phyloP scores from a whole-genome alignment of 2,113 vertebrate genomes.

The Petrocephalus microphthalmus region DNA sequence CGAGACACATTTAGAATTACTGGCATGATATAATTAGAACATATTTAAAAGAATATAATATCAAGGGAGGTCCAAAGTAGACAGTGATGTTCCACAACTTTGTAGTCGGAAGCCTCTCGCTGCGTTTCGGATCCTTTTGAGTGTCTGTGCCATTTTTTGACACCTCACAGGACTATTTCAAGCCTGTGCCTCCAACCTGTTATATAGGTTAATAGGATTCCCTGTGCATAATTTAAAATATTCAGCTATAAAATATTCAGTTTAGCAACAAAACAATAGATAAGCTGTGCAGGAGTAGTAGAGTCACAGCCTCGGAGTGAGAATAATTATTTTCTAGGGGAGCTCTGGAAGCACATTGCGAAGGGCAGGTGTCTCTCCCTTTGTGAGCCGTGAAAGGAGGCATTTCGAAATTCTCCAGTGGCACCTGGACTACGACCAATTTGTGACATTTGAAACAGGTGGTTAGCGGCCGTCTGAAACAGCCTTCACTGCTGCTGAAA shows the following conservation, averaged over 20 bases:
- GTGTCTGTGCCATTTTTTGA: constrained; percentile 1
- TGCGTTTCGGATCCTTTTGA: background rate
- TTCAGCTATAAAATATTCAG: constrained; percentile 46
- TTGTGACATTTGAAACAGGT: constrained; percentile 7
- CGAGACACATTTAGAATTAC: constrained; percentile 4
- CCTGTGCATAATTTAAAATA: constrained; percentile 46
- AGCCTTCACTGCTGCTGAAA: background rate
- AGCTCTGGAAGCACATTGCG: background rate
- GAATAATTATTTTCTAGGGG: background rate
- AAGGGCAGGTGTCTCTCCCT: background rate
- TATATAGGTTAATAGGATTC: constrained; percentile 51
- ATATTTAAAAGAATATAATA: constrained; percentile 9
- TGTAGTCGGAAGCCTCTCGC: background rate
- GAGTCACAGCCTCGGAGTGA: background rate
- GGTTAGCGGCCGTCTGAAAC: background rate
- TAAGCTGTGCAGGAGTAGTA: background rate
- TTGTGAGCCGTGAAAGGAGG: background rate
- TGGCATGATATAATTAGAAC: constrained; percentile 14
- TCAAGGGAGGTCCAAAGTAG: constrained; percentile 1
- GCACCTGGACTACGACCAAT: background rate
- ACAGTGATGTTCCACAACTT: constrained; percentile 1
- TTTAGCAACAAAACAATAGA: constrained; percentile 43
- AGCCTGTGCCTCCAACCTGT: constrained; percentile 33
- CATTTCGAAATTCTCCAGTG: background rate
- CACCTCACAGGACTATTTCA: background rate